A percentile compares a stretch with the other conserved stretches of the same genome.
Conservation (phyloP, 1,140 invertebrate genomes). For the Tribolium castaneum region DNA sequence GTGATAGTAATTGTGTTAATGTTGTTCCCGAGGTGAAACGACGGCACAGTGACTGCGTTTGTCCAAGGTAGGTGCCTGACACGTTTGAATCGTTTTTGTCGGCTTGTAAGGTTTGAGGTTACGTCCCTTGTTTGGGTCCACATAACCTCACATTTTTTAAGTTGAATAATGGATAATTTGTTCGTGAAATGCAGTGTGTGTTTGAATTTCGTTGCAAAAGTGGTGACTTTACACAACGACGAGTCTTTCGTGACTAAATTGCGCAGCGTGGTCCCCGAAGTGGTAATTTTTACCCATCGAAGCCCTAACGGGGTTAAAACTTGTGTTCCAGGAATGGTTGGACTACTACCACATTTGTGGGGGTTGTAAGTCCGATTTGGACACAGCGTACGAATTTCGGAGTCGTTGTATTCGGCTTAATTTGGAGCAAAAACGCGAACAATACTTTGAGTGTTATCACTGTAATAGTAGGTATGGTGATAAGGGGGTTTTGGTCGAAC, state of each 20-base stretch:
- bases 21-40: too few relatives aligned
- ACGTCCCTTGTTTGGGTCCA: background rate
- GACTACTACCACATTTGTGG: background rate
- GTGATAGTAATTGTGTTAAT: too few relatives aligned
- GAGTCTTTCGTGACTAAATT: background rate
- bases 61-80: too few relatives aligned
- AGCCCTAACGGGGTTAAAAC: background rate
- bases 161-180: background rate
- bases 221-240: background rate
- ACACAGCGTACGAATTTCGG: background rate
- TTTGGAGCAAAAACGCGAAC: background rate
- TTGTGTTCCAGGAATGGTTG: background rate
- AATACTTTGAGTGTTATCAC: conserved; percentile 25
- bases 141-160: too few relatives aligned
- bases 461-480: conserved; percentile 26
- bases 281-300: background rate
- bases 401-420: conserved; percentile 56
- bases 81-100: too few relatives aligned
- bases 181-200: background rate
- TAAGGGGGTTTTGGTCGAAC: conserved; percentile 19
- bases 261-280: background rate
- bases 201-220: background rate
- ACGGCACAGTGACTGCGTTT: too few relatives aligned
- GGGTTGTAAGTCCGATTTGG: background rate
- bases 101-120: too few relatives aligned